These are phyloP conservation scores for Protomyctophum bolini DNA, from an alignment of 2,113 vertebrate species.

Conservation along the genomic window DNA sequence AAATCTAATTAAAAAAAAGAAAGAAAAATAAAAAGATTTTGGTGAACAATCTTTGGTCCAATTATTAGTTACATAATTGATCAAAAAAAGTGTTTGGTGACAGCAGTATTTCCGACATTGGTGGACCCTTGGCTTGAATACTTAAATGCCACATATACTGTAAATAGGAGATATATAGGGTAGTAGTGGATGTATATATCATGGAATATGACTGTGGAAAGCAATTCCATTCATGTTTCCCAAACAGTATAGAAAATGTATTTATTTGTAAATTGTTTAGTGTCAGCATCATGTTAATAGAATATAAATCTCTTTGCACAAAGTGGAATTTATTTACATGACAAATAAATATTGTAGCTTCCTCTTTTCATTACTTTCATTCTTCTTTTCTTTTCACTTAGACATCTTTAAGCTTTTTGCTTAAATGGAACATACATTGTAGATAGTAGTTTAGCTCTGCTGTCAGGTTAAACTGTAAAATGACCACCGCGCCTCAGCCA, in stretches of 20 bases:
- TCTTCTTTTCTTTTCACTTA: no score
- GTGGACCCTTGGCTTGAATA: slow-evolving; percentile 8
- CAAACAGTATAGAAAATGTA: no score
- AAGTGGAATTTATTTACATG: no score
- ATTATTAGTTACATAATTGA: not conserved
- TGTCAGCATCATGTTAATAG: no score
- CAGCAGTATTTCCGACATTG: not conserved
- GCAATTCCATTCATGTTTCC: no score
- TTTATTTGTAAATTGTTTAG: no score
- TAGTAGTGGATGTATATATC: not conserved
- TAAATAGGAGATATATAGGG: not conserved
- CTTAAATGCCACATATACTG: not conserved
- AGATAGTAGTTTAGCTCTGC: no score
- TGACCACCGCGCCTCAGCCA: no score
- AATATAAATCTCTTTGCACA: not conserved
- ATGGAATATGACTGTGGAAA: not conserved
- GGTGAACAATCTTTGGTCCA: slow-evolving; percentile 17
- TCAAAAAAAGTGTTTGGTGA: not conserved
- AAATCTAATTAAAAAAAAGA: not conserved
- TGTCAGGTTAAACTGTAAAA: no score
- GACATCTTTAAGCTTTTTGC: no score
- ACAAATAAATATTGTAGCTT: not conserved
- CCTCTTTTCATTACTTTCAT: not conserved
- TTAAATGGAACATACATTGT: no score
- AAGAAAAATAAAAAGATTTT: slow-evolving; percentile 13